Evolutionary conservation across 1,140 invertebrate genomes (phyloP), one percentile per base, ranked within the genome.

Genomic region (Latrodectus geometricus): DNA sequence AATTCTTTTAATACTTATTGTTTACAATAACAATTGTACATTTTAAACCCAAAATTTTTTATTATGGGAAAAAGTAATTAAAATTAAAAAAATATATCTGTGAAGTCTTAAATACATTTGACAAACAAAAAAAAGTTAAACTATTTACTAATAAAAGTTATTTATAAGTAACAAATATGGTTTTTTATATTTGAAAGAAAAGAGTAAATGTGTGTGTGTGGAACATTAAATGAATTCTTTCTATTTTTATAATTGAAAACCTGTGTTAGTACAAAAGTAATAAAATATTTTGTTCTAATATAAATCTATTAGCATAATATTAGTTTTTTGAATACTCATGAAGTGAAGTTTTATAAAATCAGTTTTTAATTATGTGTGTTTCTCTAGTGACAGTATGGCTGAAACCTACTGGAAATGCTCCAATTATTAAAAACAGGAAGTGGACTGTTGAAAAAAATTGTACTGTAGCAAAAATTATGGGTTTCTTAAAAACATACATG

Each of bases 341-440:
- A 14, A 14, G 54, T 61, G 11, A 14, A 61, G 8, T 61, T 11
- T 14, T 14, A 61, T 61, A 17, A 14, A 14, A 14, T 61, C 48
- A 12, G 11, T 14, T 74, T 35, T 35, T 49, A 74, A 74, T 48
- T 74, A 74, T 74, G 11, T 15, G 3, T 21, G 17, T 70, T 21
- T 68, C 80, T 66, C 17, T 35, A 87, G 86, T 87, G 65, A 82
- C 74, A 48, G 50, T 87, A 21, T 82, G 74, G 76, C 66, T 87
- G 72, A 87, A 87, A n/a, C 86, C 86, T 35, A 87, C 86, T 68
- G 86, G 78, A 15, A 82, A 87, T 87, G 86, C 86, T 11, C 86
- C 86, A 9, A 87, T 87, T 20, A 70, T 87, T 15, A 76, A 81
- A 77, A 82, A 76, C 35, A 87, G 70, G 20, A 87, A 82, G 52